Percentiles rank a stretch among this genome's conserved stretches.
phyloP scores from a whole-genome alignment of 2,113 vertebrate genomes.

The Anthoscopus minutus region DNA sequence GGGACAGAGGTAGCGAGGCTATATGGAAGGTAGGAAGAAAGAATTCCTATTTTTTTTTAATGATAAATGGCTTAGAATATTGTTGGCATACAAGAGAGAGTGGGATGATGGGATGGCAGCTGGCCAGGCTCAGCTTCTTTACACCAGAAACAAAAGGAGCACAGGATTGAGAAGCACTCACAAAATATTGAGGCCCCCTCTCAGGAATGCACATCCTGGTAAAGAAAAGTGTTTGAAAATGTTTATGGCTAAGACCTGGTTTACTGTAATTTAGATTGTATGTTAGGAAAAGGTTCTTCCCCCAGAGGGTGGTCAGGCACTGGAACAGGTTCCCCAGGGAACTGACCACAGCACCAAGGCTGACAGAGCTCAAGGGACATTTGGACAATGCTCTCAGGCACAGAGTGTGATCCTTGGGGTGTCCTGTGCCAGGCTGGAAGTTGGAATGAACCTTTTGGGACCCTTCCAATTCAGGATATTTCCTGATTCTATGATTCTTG shows the following conservation, averaged over 20 bases:
- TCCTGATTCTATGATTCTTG: not conserved
- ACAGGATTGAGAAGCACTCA: not conserved
- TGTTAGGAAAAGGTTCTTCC: not conserved
- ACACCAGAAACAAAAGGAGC: not conserved
- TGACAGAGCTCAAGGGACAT: not conserved
- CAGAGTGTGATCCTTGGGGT: not conserved
- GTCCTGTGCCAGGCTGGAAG: not conserved
- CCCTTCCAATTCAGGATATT: not conserved
- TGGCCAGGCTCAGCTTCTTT: not conserved
- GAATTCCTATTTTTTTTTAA: too few species aligned
- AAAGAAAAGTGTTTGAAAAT: not conserved
- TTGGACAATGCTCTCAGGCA: not conserved
- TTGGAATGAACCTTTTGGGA: accelerated
- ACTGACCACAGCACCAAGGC: not conserved
- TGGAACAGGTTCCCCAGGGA: not conserved
- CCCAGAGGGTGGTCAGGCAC: not conserved
- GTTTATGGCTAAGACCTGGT: accelerated
- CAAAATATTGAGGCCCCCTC: not conserved
- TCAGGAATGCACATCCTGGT: not conserved
- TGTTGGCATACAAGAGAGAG: not conserved
- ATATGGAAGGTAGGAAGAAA: not conserved
- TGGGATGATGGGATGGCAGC: not conserved
- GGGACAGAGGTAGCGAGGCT: accelerated
- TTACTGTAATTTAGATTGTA: not conserved
- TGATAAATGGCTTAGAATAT: not conserved